Evolutionary conservation across 2,113 vertebrate genomes (phyloP).

Genomic region (Stigmatopora nigra): DNA sequence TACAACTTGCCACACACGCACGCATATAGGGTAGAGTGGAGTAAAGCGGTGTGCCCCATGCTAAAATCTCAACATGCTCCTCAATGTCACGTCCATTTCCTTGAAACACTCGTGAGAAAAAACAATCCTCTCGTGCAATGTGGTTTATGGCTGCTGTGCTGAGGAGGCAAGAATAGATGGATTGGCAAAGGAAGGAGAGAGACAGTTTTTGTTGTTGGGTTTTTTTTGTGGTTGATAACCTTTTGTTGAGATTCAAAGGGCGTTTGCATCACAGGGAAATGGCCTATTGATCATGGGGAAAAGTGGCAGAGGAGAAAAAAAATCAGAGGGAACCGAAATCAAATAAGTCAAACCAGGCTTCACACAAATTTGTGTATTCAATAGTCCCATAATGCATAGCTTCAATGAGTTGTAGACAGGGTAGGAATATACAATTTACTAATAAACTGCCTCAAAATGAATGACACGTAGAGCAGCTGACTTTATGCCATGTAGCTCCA

Average conservation of each 20-base stretch:
- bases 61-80: background rate
- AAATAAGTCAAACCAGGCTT: background rate
- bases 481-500: background rate
- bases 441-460: constrained; percentile 12
- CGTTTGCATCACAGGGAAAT: constrained; percentile 46
- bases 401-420: constrained; percentile 21
- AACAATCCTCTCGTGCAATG: background rate
- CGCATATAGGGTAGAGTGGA: constrained; percentile 18
- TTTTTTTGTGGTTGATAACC: constrained; percentile 37
- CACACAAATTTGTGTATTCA: constrained; percentile 8
- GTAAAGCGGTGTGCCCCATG: background rate
- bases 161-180: constrained; percentile 3
- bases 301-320: constrained; percentile 3
- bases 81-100: constrained; percentile 5
- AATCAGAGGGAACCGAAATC: background rate
- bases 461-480: background rate
- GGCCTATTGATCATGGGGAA: constrained; percentile 56
- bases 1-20: constrained; percentile 15
- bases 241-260: constrained; percentile 51
- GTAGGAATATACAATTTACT: constrained; percentile 14
- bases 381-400: constrained; percentile 3
- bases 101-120: constrained; percentile 9
- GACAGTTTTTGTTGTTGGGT: background rate
- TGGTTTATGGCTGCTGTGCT: background rate
- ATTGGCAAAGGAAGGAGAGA: background rate